Conservation (phyloP, 2,888 invertebrate genomes). For the Ectobius pallidus region DNA sequence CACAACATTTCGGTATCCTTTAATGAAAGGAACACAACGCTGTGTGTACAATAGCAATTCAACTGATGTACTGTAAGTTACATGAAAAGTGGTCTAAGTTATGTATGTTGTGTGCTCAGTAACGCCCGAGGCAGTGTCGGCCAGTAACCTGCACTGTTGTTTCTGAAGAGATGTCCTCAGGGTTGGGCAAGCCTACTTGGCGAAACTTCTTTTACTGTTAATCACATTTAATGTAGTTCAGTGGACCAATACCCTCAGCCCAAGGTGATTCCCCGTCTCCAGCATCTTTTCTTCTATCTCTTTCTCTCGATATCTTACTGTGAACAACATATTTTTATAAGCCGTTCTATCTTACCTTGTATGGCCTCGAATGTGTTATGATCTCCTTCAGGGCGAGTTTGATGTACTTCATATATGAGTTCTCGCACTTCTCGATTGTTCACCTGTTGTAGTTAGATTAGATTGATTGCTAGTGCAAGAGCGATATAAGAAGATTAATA, state of each 20-base stretch:
- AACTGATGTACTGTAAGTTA: too few species aligned
- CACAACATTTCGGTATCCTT: too few species aligned
- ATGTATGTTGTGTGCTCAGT: too few species aligned
- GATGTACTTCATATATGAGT: conserved; percentile 6
- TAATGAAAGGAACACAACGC: too few species aligned
- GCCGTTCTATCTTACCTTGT: not conserved
- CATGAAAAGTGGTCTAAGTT: too few species aligned
- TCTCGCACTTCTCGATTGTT: not conserved
- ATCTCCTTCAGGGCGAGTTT: conserved; percentile 3
- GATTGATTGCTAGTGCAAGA: too few species aligned
- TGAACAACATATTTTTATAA: not conserved
- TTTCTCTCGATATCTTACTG: not conserved
- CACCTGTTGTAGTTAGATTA: too few species aligned
- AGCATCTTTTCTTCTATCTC: not conserved
- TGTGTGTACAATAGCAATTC: too few species aligned
- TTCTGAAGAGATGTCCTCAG: not conserved
- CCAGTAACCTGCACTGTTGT: not conserved
- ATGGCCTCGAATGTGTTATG: not conserved
- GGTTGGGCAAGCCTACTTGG: conserved; percentile 17
- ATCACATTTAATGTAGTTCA: conserved; percentile 20
- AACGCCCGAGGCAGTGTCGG: not conserved
- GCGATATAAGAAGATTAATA: too few species aligned
- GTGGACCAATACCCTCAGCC: not conserved
- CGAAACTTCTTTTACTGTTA: conserved; percentile 13
- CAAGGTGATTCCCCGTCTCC: not conserved